These are phyloP conservation scores for Nothocercus nigrocapillus DNA, from an alignment of 2,113 vertebrate species.

Conservation along the genomic window DNA sequence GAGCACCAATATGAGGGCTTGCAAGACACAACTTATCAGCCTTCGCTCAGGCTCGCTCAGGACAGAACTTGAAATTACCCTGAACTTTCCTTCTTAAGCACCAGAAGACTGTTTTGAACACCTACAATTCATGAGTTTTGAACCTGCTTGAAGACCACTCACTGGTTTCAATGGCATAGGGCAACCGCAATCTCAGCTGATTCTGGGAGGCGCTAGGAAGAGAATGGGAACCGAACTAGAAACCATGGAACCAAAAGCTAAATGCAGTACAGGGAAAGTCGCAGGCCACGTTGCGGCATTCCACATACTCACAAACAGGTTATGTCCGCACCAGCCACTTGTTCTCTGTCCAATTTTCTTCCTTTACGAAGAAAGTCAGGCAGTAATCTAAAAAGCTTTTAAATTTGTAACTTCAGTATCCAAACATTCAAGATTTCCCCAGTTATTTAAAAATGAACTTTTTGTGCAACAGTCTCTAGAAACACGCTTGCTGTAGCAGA, in stretches of 20 bases:
- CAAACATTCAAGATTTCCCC: neutral
- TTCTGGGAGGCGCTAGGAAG: neutral
- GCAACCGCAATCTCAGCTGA: neutral
- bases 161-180: neutral
- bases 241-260: neutral
- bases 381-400: neutral
- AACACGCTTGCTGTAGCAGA: neutral
- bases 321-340: neutral
- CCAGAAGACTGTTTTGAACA: neutral
- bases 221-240: neutral
- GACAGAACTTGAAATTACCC: neutral
- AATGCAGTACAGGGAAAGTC: neutral
- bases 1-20: neutral
- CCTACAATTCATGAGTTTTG: rapidly evolving
- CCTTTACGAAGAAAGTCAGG: neutral
- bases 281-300: neutral
- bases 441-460: neutral
- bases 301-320: neutral
- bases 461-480: neutral
- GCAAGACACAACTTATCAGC: neutral
- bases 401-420: neutral
- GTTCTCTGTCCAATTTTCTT: neutral
- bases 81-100: neutral
- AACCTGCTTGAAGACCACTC: neutral
- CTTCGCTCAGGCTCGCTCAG: neutral